Evolutionary conservation across 1,140 invertebrate species (phyloP).

Genomic region (Solen grandis): DNA sequence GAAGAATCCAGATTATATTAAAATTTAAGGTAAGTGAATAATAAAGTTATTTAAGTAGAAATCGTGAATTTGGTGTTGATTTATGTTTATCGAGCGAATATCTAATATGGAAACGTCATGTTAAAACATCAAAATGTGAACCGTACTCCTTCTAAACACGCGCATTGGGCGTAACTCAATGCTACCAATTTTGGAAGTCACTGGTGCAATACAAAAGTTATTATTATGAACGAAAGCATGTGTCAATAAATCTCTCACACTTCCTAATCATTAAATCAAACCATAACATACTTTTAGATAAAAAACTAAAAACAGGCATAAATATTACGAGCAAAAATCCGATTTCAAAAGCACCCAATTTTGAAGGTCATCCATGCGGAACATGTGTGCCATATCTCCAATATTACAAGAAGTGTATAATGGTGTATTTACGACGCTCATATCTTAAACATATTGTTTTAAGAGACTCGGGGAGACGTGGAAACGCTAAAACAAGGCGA

Average conservation of each 20-base stretch:
- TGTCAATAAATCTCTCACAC: conserved; percentile 20
- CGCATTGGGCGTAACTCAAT: conserved; percentile 16
- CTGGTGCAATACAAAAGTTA: conserved; percentile 21
- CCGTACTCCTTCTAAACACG: conserved; percentile 23
- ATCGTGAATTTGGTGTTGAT: not conserved
- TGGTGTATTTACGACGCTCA: conserved; percentile 52
- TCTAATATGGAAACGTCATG: not conserved
- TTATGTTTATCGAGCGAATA: conserved; percentile 14
- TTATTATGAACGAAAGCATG: not conserved
- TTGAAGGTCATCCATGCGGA: conserved; percentile 45
- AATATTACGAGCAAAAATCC: conserved; percentile 16
- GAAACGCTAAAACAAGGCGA: not conserved
- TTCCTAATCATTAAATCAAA: conserved; percentile 34
- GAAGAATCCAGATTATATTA: not conserved
- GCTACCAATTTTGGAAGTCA: conserved; percentile 46
- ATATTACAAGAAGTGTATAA: conserved; percentile 34
- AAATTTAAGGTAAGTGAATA: conserved; percentile 10
- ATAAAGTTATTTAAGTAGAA: conserved; percentile 15
- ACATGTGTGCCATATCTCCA: conserved; percentile 43
- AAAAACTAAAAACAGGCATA: not conserved
- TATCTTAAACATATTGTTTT: conserved; percentile 51
- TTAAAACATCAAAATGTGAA: not conserved
- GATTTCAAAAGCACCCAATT: conserved; percentile 43
- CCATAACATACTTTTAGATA: not conserved
- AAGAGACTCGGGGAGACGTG: conserved; percentile 43